A percentile compares a stretch with the other conserved stretches of the same genome.
phyloP scores from a whole-genome alignment of 2,888 invertebrate genomes.

The Panzeria rudis region DNA sequence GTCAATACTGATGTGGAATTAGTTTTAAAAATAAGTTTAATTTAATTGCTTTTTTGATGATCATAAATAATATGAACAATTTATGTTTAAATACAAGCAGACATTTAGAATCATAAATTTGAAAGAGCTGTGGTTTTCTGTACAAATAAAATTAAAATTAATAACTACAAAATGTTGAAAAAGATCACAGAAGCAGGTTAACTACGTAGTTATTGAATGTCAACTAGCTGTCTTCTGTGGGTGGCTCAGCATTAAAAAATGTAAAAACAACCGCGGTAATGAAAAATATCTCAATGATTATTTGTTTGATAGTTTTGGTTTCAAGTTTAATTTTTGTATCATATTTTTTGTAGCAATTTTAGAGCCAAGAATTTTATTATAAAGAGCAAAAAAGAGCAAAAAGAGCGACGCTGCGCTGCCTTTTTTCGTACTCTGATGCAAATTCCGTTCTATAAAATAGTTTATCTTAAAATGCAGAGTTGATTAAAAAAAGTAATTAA shows the following conservation, averaged over 20 bases:
- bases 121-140: neutral
- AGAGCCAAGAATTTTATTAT: no score
- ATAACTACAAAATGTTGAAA: neutral
- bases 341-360: neutral
- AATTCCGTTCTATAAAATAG: no score
- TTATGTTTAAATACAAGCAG: neutral
- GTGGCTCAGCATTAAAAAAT: neutral
- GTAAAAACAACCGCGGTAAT: neutral
- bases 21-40: conserved; percentile 8
- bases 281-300: neutral
- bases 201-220: neutral
- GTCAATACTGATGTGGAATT: conserved; percentile 45
- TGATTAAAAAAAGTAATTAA: no score
- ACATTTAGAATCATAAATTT: conserved; percentile 17
- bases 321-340: neutral
- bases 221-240: neutral
- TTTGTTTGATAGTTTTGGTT: neutral
- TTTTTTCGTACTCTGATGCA: no score
- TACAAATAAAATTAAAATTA: neutral
- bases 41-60: conserved; percentile 47
- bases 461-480: no score
- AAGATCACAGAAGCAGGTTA: conserved; percentile 3
- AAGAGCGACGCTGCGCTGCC: no score
- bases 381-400: no score
- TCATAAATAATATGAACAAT: conserved; percentile 25